Percentiles rank a stretch among this genome's conserved stretches.
These are phyloP conservation scores for Phortica magna DNA, from an alignment of 2,888 invertebrate genomes.

Conservation along the genomic window DNA sequence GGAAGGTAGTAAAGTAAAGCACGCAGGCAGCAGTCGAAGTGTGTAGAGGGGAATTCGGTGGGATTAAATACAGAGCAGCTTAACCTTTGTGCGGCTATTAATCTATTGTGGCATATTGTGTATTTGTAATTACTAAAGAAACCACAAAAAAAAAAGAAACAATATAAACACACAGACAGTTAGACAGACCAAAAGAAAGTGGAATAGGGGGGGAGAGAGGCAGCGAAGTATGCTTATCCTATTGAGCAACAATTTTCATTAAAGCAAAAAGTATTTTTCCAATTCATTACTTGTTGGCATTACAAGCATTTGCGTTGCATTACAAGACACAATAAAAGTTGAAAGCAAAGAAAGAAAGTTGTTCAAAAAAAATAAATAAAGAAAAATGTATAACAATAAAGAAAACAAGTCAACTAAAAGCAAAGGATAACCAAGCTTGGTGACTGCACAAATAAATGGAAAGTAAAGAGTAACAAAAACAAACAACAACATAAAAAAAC, in stretches of 20 bases:
- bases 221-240: no score
- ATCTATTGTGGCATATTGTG: conserved; percentile 6
- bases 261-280: conserved; percentile 43
- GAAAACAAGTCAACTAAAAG: not conserved
- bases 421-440: conserved; percentile 12
- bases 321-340: conserved; percentile 16
- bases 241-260: conserved; percentile 11
- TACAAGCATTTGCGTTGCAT: conserved; percentile 22
- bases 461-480: conserved; percentile 8
- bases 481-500: not conserved
- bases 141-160: conserved; percentile 14
- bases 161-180: not conserved
- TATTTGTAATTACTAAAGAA: conserved; percentile 47
- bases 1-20: not conserved
- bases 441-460: not conserved
- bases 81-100: not conserved
- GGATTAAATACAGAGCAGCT: not conserved
- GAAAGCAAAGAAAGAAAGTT: conserved; percentile 23
- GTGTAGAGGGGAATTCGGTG: not conserved
- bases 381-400: conserved; percentile 22
- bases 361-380: conserved; percentile 2
- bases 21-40: not conserved
- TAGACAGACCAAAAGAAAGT: not conserved
- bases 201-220: not conserved
- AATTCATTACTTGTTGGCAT: conserved; percentile 57